phyloP scores from a whole-genome alignment of 2,797 vertebrate species.

The Corythornis leucogaster region DNA sequence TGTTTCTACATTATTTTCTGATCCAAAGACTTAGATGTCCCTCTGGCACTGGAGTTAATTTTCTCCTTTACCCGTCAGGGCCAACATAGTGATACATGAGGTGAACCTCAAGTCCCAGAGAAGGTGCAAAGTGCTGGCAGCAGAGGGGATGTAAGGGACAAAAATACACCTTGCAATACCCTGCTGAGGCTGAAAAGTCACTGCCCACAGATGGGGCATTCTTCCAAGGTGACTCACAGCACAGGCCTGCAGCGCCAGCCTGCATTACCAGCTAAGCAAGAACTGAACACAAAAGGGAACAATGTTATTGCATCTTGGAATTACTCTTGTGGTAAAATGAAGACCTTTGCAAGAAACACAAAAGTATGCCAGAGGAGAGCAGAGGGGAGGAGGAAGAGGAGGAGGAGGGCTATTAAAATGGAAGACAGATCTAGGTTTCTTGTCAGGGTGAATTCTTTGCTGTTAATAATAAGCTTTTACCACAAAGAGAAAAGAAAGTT shows the following conservation, averaged over 20 bases:
- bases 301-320: conserved; percentile 20
- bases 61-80: neutral
- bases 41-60: neutral
- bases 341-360: conserved; percentile 29
- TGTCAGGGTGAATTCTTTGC: conserved; percentile 28
- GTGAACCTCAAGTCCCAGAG: neutral
- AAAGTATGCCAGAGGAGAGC: neutral
- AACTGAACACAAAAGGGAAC: neutral
- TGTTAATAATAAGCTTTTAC: conserved; percentile 57
- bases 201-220: neutral
- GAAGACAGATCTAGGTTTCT: conserved; percentile 43
- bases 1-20: neutral
- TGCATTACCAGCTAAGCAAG: neutral
- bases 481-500: conserved; percentile 53
- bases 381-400: neutral
- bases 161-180: neutral
- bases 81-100: neutral
- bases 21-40: neutral
- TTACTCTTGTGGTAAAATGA: neutral
- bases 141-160: neutral
- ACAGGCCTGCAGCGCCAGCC: rapidly evolving
- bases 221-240: neutral
- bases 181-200: neutral
- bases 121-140: neutral
- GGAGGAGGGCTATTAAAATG: conserved; percentile 46